phyloP scores from a whole-genome alignment of 2,888 invertebrate genomes.

The Muscina levida region DNA sequence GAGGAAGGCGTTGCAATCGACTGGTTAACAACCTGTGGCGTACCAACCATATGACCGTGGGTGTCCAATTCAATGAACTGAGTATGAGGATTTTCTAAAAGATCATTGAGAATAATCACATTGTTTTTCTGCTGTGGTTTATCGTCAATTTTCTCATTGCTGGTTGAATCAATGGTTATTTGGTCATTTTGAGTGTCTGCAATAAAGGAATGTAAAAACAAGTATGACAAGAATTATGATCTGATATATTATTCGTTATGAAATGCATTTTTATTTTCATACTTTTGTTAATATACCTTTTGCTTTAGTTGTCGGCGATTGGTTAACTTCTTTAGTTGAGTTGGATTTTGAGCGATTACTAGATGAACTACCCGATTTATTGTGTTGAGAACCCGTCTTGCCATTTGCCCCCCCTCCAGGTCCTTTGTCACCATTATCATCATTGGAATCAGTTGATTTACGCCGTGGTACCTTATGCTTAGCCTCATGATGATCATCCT shows the following conservation, averaged over 20 bases:
- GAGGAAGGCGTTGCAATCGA: not conserved
- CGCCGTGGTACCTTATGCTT: constrained; percentile 84
- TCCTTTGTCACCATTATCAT: constrained; percentile 84
- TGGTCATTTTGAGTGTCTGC: constrained; percentile 46
- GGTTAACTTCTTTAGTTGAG: constrained; percentile 23
- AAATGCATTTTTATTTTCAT: not conserved
- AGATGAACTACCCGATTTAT: not conserved
- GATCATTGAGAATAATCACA: constrained; percentile 74
- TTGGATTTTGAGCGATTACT: constrained; percentile 39
- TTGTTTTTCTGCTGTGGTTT: constrained; percentile 55
- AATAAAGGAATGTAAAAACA: constrained; percentile 1
- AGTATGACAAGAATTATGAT: too few species aligned
- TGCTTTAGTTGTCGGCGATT: constrained; percentile 27
- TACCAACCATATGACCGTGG: constrained; percentile 47
- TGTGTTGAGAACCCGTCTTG: constrained; percentile 45
- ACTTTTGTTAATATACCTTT: constrained; percentile 38
- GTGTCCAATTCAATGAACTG: constrained; percentile 73
- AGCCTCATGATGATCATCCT: constrained; percentile 86
- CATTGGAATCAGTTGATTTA: constrained; percentile 90
- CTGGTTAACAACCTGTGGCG: not conserved
- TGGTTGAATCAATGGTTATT: not conserved
- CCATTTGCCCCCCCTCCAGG: constrained; percentile 55
- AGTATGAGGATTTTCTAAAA: constrained; percentile 73
- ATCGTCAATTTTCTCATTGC: not conserved
- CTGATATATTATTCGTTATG: too few species aligned